Percentiles rank a stretch among this genome's conserved stretches.
Evolutionary conservation across 2,113 vertebrate species (phyloP).

Genomic region (Festucalex cinctus): DNA sequence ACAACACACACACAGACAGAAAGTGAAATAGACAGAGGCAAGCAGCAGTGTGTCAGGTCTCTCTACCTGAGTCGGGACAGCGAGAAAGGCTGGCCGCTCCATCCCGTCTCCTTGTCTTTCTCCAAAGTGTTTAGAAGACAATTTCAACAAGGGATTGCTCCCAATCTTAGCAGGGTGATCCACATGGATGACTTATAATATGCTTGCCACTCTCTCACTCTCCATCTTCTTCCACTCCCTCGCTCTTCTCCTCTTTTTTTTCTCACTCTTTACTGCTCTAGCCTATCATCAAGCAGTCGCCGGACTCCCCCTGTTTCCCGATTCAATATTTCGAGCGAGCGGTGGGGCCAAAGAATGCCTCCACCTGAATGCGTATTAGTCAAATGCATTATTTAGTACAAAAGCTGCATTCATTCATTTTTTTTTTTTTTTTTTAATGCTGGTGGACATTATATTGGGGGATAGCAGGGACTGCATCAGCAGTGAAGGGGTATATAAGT

Average conservation of each 20-base stretch:
- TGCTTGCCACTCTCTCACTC: conserved; percentile 77
- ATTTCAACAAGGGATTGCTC: conserved; percentile 77
- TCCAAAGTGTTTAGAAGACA: conserved; percentile 76
- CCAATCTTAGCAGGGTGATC: conserved; percentile 73
- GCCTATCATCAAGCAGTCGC: conserved; percentile 78
- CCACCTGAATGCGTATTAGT: conserved; percentile 73
- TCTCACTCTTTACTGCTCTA: conserved; percentile 60
- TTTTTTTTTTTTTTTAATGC: conserved; percentile 43
- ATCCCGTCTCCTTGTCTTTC: conserved; percentile 69
- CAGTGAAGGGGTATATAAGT: conserved; percentile 48
- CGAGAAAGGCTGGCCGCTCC: conserved; percentile 63
- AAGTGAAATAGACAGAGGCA: conserved; percentile 11
- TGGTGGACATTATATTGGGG: conserved; percentile 58
- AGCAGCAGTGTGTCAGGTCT: conserved; percentile 63
- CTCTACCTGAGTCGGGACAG: conserved; percentile 74
- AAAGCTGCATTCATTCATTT: conserved; percentile 61
- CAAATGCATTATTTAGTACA: conserved; percentile 79
- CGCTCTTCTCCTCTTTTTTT: conserved; percentile 36
- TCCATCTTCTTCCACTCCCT: conserved; percentile 29
- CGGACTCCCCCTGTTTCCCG: conserved; percentile 56
- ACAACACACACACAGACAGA: conserved; percentile 35
- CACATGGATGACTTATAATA: conserved; percentile 79
- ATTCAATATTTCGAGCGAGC: conserved; percentile 51
- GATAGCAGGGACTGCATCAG: conserved; percentile 45
- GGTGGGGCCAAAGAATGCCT: conserved; percentile 64